Evolutionary conservation across 30 jellyfish, hydroid and myxozoan species (phyloP).

Genomic region (Aurelia aurita complex sp. Pacific): DNA sequence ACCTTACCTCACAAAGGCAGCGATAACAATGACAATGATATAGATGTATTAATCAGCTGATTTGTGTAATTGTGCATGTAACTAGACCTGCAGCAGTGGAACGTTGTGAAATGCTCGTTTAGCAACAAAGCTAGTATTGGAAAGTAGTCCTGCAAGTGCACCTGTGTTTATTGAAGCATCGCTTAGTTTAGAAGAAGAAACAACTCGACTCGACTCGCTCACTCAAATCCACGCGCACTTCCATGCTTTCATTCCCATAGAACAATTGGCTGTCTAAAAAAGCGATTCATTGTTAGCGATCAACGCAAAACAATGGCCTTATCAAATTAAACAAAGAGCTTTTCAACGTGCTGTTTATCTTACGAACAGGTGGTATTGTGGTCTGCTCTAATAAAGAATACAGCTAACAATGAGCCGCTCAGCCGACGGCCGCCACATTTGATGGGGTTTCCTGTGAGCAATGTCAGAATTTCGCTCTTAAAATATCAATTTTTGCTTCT

Average conservation of each 20-base stretch:
- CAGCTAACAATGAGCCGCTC: background rate
- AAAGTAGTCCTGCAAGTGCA: slow-evolving; percentile 18
- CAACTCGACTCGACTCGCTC: slow-evolving; percentile 15
- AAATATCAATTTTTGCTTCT: too few relatives aligned
- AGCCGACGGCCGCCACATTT: background rate
- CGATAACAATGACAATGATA: too few relatives aligned
- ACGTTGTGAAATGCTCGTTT: background rate
- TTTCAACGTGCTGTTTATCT: slow-evolving; percentile 59
- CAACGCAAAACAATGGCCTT: slow-evolving; percentile 61
- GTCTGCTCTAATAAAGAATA: slow-evolving; percentile 22
- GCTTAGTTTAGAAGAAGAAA: slow-evolving; percentile 4
- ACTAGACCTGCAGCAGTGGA: slow-evolving; percentile 20
- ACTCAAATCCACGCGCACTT: slow-evolving; percentile 53
- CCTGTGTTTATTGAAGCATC: slow-evolving; percentile 71
- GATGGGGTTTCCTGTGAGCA: too few relatives aligned
- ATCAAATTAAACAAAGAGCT: slow-evolving; percentile 65
- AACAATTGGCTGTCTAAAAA: slow-evolving; percentile 54
- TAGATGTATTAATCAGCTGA: slow-evolving; percentile 6
- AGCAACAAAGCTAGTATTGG: slow-evolving; percentile 23
- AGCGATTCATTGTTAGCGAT: slow-evolving; percentile 72
- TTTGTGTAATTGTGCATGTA: background rate
- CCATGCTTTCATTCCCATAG: slow-evolving; percentile 65
- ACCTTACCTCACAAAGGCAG: too few relatives aligned
- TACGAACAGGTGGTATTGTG: slow-evolving; percentile 70
- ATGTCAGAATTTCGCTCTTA: too few relatives aligned